Base-by-base conservation (phyloP, 2,888 invertebrate genomes). In the Leptinotarsa tumamoca region DNA sequence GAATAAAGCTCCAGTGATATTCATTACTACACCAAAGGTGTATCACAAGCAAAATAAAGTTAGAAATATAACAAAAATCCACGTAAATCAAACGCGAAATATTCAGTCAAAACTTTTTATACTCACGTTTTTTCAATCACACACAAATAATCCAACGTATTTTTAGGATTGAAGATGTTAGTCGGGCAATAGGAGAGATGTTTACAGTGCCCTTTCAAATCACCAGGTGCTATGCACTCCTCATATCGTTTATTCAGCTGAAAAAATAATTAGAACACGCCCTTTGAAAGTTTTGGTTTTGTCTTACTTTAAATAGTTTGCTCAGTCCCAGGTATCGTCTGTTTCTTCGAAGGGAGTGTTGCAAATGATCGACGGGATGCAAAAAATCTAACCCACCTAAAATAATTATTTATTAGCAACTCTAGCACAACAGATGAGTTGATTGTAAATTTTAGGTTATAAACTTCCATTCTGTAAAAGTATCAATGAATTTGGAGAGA, bases 71-170 rank as follows among this genome's bases (percentile, higher is more conserved):
- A 21, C 27, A 27, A 27, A 27, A 27, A 27, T 27, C 0, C 27
- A 7, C 33, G 1, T 7, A 0, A 52, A 52, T 52, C 1, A 0
- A 52, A 52, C 14, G 1, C 2, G 17, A 52, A 52, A n/a, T 4
- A 13, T 52, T 4, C 52, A 15, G 17, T 5, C 3, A 0, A 4
- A 5, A 15, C 15, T n/a, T 14, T 5, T 5, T 0, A 17, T 52
- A 89, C 91, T 89, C 87, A 93, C 92, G 90, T 87, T 83, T 91
- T 90, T 80, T 93, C 91, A 76, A 94, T 93, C 56, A 94, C 90
- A 86, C 95, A 95, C 70, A 93, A 87, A 84, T 94, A 93, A 79
- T 93, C 92, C 83, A 94, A 89, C 89, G 85, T 91, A 88, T 85
- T 89, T 86, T 78, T 91, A 89, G 84, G 92, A 89, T 69, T 92